Percentiles rank a stretch among this genome's conserved stretches.
phyloP scores from a whole-genome alignment of 2,113 vertebrate genomes.

The Phasianus colchicus region DNA sequence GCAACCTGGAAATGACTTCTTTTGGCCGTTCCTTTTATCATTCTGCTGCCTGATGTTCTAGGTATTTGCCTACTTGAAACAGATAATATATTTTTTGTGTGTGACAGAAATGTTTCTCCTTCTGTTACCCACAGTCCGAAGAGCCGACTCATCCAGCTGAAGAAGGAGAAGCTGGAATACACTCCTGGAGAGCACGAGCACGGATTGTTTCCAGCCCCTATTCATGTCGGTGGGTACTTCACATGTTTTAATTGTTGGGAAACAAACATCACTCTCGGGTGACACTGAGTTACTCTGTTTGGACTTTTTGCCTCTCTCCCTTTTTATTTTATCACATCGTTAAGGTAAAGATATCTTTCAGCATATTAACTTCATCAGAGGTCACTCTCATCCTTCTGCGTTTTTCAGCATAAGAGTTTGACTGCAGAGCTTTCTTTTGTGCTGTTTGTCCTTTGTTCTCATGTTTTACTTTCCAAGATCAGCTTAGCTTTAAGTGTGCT shows the following conservation, averaged over 20 bases:
- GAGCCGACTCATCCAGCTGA: constrained; percentile 84
- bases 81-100: neutral
- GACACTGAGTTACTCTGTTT: neutral
- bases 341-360: neutral
- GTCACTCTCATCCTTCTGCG: neutral
- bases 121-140: constrained; percentile 81
- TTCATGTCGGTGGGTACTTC: constrained; percentile 92
- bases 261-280: rapidly evolving
- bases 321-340: neutral
- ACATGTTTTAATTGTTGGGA: neutral
- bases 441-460: neutral
- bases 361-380: neutral
- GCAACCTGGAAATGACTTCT: rapidly evolving
- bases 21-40: neutral
- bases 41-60: neutral
- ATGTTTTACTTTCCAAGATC: neutral
- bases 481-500: neutral
- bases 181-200: constrained; percentile 89
- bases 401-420: neutral
- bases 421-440: rapidly evolving
- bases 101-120: neutral
- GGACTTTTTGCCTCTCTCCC: neutral
- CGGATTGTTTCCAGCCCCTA: constrained; percentile 92
- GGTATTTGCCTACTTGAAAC: neutral
- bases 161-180: constrained; percentile 89